Percentiles rank a stretch among this genome's conserved stretches.
Evolutionary conservation across 2,888 invertebrate species (phyloP).

Genomic region (Dasysyrphus tricinctus): DNA sequence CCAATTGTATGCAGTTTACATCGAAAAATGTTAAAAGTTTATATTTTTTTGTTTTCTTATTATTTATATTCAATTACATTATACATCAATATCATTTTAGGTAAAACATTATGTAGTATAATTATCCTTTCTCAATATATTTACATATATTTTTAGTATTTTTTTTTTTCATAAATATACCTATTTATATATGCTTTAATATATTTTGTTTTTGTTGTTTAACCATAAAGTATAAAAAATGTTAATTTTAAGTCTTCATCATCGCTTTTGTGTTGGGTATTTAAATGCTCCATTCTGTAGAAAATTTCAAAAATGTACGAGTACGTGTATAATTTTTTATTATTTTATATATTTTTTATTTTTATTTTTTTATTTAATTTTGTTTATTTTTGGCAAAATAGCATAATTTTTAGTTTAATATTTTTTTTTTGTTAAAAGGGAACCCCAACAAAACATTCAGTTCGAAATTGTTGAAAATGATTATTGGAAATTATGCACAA

Average conservation of each 20-base stretch:
- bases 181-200: not conserved
- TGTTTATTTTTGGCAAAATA: slow-evolving; percentile 66
- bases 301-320: slow-evolving; percentile 65
- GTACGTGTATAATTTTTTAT: slow-evolving; percentile 42
- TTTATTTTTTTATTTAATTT: slow-evolving; percentile 46
- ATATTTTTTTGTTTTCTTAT: slow-evolving; percentile 33
- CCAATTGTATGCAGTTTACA: slow-evolving; percentile 35
- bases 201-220: slow-evolving; percentile 17
- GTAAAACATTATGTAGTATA: slow-evolving; percentile 35
- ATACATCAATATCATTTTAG: slow-evolving; percentile 65
- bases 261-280: slow-evolving; percentile 65
- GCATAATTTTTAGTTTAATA: slow-evolving; percentile 20
- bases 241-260: slow-evolving; percentile 74
- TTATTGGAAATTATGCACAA: slow-evolving; percentile 4
- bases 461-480: slow-evolving; percentile 39
- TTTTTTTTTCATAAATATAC: slow-evolving; percentile 26
- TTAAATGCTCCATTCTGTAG: slow-evolving; percentile 74
- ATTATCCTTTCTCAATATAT: slow-evolving; percentile 33
- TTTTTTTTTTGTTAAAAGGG: slow-evolving; percentile 53
- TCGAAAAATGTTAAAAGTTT: slow-evolving; percentile 48
- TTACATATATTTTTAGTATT: slow-evolving; percentile 21
- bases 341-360: slow-evolving; percentile 27
- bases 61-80: slow-evolving; percentile 61
- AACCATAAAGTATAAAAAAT: slow-evolving; percentile 70
- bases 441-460: slow-evolving; percentile 57